These are phyloP conservation scores for Scaptomyza graminum DNA, from an alignment of 1,140 invertebrate species.

Conservation along the genomic window DNA sequence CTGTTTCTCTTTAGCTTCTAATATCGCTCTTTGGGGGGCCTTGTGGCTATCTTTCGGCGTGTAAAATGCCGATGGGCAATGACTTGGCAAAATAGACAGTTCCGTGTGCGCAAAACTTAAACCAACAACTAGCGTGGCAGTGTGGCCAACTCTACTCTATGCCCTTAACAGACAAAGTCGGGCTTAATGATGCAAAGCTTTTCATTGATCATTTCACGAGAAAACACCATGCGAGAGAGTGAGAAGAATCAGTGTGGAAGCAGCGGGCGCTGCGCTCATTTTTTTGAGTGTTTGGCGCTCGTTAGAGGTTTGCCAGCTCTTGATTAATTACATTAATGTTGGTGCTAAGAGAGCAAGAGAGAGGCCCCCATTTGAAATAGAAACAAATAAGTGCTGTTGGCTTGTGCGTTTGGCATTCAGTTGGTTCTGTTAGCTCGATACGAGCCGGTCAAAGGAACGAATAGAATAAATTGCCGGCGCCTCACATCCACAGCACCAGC, in stretches of 20 bases:
- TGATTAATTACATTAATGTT: constrained; percentile 11
- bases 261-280: neutral
- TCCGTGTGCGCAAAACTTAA: neutral
- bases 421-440: constrained; percentile 60
- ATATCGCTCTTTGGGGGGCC: neutral
- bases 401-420: constrained; percentile 47
- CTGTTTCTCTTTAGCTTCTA: neutral
- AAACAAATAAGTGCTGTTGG: constrained; percentile 66
- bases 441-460: constrained; percentile 52
- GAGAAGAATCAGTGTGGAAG: neutral
- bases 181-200: neutral
- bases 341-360: constrained; percentile 2
- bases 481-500: constrained; percentile 23
- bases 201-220: constrained; percentile 27
- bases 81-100: constrained; percentile 18
- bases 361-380: constrained; percentile 31
- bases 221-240: neutral
- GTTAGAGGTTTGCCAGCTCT: constrained; percentile 11
- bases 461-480: neutral
- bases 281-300: constrained; percentile 1
- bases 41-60: constrained; percentile 27
- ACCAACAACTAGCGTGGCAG: neutral
- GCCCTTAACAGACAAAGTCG: neutral
- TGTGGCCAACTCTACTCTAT: constrained; percentile 9
- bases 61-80: constrained; percentile 34